Conservation (phyloP, 2,113 vertebrate genomes). For the Pipra filicauda region DNA sequence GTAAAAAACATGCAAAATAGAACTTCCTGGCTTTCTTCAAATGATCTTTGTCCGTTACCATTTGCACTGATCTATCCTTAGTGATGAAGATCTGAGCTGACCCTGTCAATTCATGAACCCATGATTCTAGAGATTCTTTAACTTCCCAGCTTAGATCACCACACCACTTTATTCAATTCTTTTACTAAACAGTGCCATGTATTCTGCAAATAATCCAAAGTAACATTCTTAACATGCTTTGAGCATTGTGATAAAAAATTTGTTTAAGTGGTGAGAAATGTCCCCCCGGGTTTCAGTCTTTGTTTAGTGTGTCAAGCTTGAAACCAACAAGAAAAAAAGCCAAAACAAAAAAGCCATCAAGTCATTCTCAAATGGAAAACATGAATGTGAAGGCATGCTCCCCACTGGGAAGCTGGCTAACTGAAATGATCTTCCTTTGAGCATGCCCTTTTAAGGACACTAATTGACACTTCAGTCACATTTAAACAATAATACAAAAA, state of each 20-base stretch:
- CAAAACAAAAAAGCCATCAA: background rate
- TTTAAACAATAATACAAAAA: background rate
- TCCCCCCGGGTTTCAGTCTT: background rate
- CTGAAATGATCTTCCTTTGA: background rate
- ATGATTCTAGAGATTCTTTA: background rate
- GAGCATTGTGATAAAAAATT: constrained; percentile 4
- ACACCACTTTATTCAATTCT: background rate
- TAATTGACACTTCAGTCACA: background rate
- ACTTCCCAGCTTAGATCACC: background rate
- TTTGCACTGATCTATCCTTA: background rate
- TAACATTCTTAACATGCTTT: background rate
- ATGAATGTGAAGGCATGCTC: background rate
- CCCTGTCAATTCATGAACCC: background rate
- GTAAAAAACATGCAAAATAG: background rate
- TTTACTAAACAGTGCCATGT: background rate
- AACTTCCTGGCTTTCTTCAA: background rate
- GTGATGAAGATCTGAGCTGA: background rate
- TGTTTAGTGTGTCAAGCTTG: background rate
- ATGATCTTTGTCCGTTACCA: background rate
- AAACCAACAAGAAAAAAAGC: background rate
- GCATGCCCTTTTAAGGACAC: background rate
- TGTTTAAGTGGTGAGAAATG: constrained; percentile 11
- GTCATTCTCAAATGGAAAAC: background rate
- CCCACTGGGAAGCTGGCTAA: background rate
- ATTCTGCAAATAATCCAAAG: background rate